Evolutionary conservation across 2,888 invertebrate species (phyloP).

Genomic region (Hedychridium roseum): DNA sequence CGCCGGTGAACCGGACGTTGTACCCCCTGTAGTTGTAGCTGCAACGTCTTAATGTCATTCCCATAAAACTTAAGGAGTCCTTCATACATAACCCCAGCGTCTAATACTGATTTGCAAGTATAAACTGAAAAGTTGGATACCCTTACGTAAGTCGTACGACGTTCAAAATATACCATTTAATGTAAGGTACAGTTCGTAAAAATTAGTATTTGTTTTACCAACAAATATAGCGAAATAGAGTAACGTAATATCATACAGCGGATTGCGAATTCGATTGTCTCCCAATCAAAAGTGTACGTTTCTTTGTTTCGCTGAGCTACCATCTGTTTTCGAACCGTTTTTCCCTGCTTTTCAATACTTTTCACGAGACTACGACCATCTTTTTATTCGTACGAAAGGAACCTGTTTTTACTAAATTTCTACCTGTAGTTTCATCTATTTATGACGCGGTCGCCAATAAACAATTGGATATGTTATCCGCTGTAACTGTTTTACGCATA

Average conservation of each 20-base stretch:
- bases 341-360: not conserved
- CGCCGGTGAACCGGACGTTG: slow-evolving; percentile 58
- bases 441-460: slow-evolving; percentile 23
- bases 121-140: slow-evolving; percentile 49
- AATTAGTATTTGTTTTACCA: slow-evolving; percentile 51
- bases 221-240: slow-evolving; percentile 41
- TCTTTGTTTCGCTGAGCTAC: slow-evolving; percentile 1
- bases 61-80: slow-evolving; percentile 48
- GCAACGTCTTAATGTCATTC: slow-evolving; percentile 61
- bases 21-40: slow-evolving; percentile 57
- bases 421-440: slow-evolving; percentile 6
- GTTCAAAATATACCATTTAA: slow-evolving; percentile 54
- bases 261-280: slow-evolving; percentile 54
- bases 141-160: slow-evolving; percentile 53
- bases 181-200: slow-evolving; percentile 56
- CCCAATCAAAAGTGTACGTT: slow-evolving; percentile 22
- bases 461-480: slow-evolving; percentile 55
- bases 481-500: slow-evolving; percentile 43
- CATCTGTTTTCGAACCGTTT: slow-evolving; percentile 1
- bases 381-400: no score
- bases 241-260: slow-evolving; percentile 44
- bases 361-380: not conserved
- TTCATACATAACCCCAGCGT: slow-evolving; percentile 55
- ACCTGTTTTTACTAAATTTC: slow-evolving; percentile 3
- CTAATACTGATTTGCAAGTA: slow-evolving; percentile 58